Evolutionary conservation across 92 coral and sea anemone species (phyloP), one percentile per base, ranked within the genome.

Genomic region (Anthopleura xanthogrammica): DNA sequence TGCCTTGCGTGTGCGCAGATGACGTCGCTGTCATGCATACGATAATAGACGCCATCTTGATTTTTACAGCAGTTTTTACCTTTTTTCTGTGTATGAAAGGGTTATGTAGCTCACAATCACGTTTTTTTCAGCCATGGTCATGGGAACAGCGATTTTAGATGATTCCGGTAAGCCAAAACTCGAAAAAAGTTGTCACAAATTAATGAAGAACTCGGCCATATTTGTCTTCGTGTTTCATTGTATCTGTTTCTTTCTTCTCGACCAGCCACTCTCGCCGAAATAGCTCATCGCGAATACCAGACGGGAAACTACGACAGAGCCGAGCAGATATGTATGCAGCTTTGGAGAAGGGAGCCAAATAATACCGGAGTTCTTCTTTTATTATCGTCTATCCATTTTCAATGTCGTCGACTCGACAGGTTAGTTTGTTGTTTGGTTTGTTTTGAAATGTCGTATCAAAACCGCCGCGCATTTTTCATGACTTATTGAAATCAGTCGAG

Each of bases 1-100:
- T 84, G 58, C 94, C 88, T 89, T 96, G 99, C 99, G 99, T 96
- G 99, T 92, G 99, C 99, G 98, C 98, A 93, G 90, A 94, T 96
- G 99, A 96, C 99, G 99, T 96, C 92, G 92, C 87, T 92, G 87
- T 85, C 93, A 82, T 94, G 93, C 88, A 89, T 92, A 89, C 91
- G 90, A 93, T 94, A 92, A 94, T 97, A 93, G 94, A 94, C 98
- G 99, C 99, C 98, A 97, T 94, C 89, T 92, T 91, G 87, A 88
- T 90, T 88, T 76, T 86, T 92, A 85, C 83, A 84, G 74, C 79
- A 88, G 93, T 87, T 95, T 89, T 91, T 90, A 46, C 85, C 90
- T 86, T 87, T 88, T 83, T 83, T 87, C 86, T 89, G 91, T 89
- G 85, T 77, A 68, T 82, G 91, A 82, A 87, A 91, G 86, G 88